Base-by-base conservation (phyloP, 2,797 vertebrate genomes). In the Craterocephalus amniculus region DNA sequence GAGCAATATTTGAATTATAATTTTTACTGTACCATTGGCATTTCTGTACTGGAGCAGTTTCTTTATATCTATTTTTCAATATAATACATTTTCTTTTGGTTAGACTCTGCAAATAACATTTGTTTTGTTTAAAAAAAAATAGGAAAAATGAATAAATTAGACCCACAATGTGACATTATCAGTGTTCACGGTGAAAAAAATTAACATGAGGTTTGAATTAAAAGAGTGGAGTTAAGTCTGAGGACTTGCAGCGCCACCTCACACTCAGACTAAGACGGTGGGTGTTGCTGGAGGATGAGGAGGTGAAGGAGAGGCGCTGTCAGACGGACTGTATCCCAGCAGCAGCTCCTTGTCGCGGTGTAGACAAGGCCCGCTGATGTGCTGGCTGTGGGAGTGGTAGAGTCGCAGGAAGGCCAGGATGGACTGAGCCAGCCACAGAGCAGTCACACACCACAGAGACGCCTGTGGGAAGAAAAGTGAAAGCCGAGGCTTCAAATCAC, bases 341-440 rank as follows among this genome's bases (percentile, higher is more conserved):
- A 95, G 92, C 64, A 95, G 78, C 77, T 95, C 94, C 82, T 95
- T 95, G 83, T 95, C 95, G 45, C 94, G 60, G 78, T 87, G 85
- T n/a, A 94, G 87, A 80, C 95, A 95, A 0, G 92, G 93, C 6
- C 92, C 55, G 0, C 75, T 87, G 67, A 95, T 91, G 79, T 94
- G 87, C 88, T 94, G 92, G 66, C 91, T 95, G 86, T 95, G 93
- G 43, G 93, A 95, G 84, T 95, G 92, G 80, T 94, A 95, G 38
- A 95, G 93, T 27, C 94, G 90, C 85, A 95, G 87, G 88, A 95
- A 95, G 14, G 95, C 92, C 86, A 95, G 86, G 79, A 92, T 84
- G 70, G 93, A 92, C 57, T 95, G 93, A 66, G 69, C 67, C 79
- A 95, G 73, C 94, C 94, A 95, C 65, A 95, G 78, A 48, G 86